Evolutionary conservation across 2,113 vertebrate genomes (phyloP).

Genomic region (Cavia aperea): DNA sequence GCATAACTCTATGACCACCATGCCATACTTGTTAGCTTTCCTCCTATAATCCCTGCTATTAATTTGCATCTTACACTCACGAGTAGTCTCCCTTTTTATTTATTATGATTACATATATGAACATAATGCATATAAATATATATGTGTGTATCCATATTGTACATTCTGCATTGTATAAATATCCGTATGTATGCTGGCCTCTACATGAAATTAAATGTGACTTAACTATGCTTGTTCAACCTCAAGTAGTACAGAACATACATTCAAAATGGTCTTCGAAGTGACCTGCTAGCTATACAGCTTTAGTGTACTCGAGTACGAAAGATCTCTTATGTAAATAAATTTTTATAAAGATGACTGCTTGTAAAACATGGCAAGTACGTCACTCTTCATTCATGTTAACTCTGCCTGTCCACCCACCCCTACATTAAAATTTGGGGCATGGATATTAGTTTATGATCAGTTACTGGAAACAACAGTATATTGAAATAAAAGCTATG

Average conservation of each 20-base stretch:
- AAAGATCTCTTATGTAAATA: background rate
- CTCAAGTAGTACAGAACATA: background rate
- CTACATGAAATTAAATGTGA: background rate
- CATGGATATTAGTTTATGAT: background rate
- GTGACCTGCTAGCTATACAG: background rate
- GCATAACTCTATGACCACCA: background rate
- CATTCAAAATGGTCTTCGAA: background rate
- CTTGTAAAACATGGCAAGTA: background rate
- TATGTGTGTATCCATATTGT: background rate
- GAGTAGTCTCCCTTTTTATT: background rate
- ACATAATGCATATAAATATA: background rate
- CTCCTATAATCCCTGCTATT: background rate
- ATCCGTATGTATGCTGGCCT: background rate
- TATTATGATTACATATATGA: background rate
- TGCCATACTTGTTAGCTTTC: background rate
- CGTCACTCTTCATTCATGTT: background rate
- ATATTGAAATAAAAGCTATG: background rate
- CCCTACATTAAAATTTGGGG: background rate
- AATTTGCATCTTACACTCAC: background rate
- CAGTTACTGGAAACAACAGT: background rate
- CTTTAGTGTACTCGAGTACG: background rate
- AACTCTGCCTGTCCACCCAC: background rate
- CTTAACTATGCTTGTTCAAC: background rate
- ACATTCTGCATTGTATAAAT: background rate
- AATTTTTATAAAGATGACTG: background rate